These are phyloP conservation scores for Pipistrellus kuhlii DNA, from an alignment of 2,797 vertebrate species.

Conservation along the genomic window DNA sequence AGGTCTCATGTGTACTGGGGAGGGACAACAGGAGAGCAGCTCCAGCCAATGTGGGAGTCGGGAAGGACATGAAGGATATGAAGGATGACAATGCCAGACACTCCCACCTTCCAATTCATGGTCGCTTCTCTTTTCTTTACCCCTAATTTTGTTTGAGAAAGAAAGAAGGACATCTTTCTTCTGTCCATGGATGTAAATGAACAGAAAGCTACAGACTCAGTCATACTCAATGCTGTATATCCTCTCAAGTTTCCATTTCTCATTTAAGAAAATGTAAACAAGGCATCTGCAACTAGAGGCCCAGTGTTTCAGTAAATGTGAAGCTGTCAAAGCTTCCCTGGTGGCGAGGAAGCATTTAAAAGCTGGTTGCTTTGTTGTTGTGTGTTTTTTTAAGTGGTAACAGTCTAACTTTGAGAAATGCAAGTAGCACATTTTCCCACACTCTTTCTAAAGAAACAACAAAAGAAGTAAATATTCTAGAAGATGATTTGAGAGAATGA, in stretches of 20 bases:
- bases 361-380: not conserved
- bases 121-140: not conserved
- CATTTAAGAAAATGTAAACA: conserved; percentile 53
- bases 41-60: not conserved
- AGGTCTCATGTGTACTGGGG: not conserved
- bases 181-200: not conserved
- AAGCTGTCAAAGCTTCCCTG: conserved; percentile 35
- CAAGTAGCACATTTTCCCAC: conserved; percentile 72
- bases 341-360: conserved; percentile 23
- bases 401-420: conserved; percentile 76
- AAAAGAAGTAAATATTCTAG: conserved; percentile 78
- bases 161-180: not conserved
- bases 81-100: not conserved
- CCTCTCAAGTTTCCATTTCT: conserved; percentile 31
- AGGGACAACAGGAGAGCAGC: not conserved
- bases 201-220: not conserved
- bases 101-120: no score
- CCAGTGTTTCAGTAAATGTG: not conserved
- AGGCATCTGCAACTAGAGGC: conserved; percentile 32
- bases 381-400: not conserved
- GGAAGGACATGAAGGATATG: not conserved
- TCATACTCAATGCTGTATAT: not conserved
- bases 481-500: conserved; percentile 80
- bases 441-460: conserved; percentile 71
- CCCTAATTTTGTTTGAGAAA: not conserved